Conservation (phyloP, 2,888 invertebrate genomes). For the Trissolcus brochymenae region DNA sequence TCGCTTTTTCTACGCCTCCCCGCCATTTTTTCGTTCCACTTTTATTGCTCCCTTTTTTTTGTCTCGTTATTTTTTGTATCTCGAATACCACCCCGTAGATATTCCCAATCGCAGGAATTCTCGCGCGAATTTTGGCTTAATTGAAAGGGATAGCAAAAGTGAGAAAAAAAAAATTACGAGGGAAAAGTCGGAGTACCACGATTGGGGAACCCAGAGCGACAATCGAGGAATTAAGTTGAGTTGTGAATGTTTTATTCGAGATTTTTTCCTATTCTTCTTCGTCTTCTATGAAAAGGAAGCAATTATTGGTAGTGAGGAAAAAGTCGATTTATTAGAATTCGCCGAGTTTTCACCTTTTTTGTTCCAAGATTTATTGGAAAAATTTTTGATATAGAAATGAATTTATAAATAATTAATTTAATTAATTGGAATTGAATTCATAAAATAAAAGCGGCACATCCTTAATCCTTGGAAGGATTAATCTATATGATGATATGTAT, state of each 20-base stretch:
- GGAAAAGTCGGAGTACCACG: slow-evolving; percentile 27
- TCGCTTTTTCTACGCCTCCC: slow-evolving; percentile 3
- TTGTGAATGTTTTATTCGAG: slow-evolving; percentile 27
- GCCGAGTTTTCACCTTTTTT: too few relatives aligned
- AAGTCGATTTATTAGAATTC: slow-evolving; percentile 27
- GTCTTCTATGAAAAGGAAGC: slow-evolving; percentile 3
- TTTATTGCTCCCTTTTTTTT: slow-evolving; percentile 7
- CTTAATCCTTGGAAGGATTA: too few relatives aligned
- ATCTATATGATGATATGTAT: too few relatives aligned
- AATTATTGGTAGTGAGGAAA: slow-evolving; percentile 15
- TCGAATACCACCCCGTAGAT: slow-evolving; percentile 22
- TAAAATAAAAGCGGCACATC: too few relatives aligned
- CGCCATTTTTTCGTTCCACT: slow-evolving; percentile 6
- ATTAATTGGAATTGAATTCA: too few relatives aligned
- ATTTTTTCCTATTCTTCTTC: slow-evolving; percentile 13
- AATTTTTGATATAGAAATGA: too few relatives aligned
- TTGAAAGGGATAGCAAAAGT: slow-evolving; percentile 36
- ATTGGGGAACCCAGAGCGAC: slow-evolving; percentile 38
- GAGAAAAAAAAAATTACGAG: slow-evolving; percentile 14
- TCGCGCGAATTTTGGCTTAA: slow-evolving; percentile 40
- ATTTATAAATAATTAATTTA: too few relatives aligned
- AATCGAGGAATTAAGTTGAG: slow-evolving; percentile 29
- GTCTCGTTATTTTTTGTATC: slow-evolving; percentile 10
- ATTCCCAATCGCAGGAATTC: slow-evolving; percentile 36
- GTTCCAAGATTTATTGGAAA: too few relatives aligned